Evolutionary conservation across 2,888 invertebrate species (phyloP), one percentile per base, ranked within the genome.

Genomic region (Drosophila basisetae): DNA sequence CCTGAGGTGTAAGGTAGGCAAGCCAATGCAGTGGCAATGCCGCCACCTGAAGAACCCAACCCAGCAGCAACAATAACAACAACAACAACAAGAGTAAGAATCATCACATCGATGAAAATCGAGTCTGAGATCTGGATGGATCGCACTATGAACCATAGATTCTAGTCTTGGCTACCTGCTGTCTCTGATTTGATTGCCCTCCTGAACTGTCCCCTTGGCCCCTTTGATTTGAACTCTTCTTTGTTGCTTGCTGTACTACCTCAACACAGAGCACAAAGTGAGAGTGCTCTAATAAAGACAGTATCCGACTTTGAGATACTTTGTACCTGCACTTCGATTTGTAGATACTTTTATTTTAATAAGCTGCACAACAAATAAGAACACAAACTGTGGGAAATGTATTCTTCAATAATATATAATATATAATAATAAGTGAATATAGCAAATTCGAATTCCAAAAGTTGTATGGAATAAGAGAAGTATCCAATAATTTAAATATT

Each of bases 1-100:
- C 80, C 76, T 73, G 78, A 92, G 92, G 92, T 92, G 92, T 92
- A 92, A 92, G 90, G 90, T 91, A 91, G 92, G 92, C 84, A 91
- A 86, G 91, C 85, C 92, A 92, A 92, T 92, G 92, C 91, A 87
- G 92, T 92, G 92, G 91, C 92, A 91, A 90, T 69, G 78, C 81
- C 76, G 83, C 70, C 87, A 87, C 91, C 91, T 84, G 63, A 90
- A 69, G 61, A 71, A 60, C 70, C 35, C 13, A 39, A 16, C 28
- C 37, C 28, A 39, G 39, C 28, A 25, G 54, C 58, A 67, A 28
- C 58, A 59, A 67, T 62, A 52, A 5, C 1, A 10, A 52, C 43
- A 47, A 61, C 63, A 58, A 56, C 41, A 59, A 54, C 39, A 10
- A 39, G 59, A 67, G 13, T 60, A 56, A 53, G 60, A 69, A 67